Conservation (phyloP, 2,797 vertebrate species). For the Myoxocephalus aenaeus region DNA sequence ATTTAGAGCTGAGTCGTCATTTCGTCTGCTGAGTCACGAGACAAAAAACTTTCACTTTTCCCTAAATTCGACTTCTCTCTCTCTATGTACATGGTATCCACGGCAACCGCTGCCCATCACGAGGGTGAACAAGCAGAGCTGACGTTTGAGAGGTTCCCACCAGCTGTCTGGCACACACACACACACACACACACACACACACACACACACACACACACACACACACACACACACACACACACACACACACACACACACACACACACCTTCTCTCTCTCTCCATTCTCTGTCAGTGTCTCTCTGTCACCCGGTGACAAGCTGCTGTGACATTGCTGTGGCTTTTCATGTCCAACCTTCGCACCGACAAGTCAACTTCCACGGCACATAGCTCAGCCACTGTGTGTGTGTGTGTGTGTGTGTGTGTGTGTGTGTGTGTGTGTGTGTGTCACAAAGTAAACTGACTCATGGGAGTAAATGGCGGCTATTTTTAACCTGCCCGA, state of each 20-base stretch:
- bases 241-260: too few species aligned
- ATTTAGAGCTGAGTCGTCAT: not conserved
- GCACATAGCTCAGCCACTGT: slow-evolving; percentile 42
- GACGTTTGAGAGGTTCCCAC: slow-evolving; percentile 55
- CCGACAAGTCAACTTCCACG: slow-evolving; percentile 71
- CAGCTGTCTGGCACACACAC: slow-evolving; percentile 14
- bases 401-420: not conserved
- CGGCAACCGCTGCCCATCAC: slow-evolving; percentile 42
- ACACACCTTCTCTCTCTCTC: slow-evolving; percentile 5
- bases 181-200: slow-evolving; percentile 25
- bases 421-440: not conserved
- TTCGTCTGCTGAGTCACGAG: not conserved
- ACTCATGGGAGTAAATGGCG: not conserved
- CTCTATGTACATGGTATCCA: slow-evolving; percentile 51
- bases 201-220: slow-evolving; percentile 8
- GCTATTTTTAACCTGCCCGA: slow-evolving; percentile 21
- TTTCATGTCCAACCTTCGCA: slow-evolving; percentile 81
- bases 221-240: too few species aligned
- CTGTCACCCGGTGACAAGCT: slow-evolving; percentile 58
- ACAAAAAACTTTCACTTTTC: not conserved
- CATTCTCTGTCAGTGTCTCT: slow-evolving; percentile 29
- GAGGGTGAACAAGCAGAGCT: slow-evolving; percentile 24
- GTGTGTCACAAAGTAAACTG: slow-evolving; percentile 13
- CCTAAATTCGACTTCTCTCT: not conserved
- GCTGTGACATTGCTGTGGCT: slow-evolving; percentile 77